Conservation (phyloP, 2,113 vertebrate genomes). For the Diphyllodes magnificus region DNA sequence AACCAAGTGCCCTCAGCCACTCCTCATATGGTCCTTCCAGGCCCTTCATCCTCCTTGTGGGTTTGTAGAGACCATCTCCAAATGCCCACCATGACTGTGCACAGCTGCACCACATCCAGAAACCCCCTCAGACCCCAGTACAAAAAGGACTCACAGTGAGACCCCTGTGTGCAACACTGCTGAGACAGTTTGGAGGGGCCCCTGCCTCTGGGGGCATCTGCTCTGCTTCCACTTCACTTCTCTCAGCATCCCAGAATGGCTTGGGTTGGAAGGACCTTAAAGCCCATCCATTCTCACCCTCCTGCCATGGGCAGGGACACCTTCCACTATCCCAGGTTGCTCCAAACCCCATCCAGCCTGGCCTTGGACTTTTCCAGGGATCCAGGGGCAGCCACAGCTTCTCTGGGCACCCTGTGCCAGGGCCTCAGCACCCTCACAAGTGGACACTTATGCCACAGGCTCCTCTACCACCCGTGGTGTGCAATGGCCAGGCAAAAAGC, state of each 20-base stretch:
- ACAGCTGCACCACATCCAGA: background rate
- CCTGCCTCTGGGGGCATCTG: background rate
- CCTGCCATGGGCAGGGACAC: background rate
- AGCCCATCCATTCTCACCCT: rapidly evolving
- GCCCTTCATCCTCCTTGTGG: background rate
- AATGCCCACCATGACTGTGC: background rate
- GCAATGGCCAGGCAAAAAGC: background rate
- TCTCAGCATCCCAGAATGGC: rapidly evolving
- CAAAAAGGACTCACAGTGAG: background rate
- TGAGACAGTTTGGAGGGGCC: background rate
- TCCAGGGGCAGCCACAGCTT: background rate
- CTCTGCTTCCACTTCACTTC: background rate
- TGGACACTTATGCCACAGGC: background rate
- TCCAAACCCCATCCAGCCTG: rapidly evolving
- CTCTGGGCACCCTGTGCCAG: background rate
- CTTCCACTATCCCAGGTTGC: rapidly evolving
- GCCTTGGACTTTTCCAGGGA: background rate
- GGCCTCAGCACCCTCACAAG: background rate
- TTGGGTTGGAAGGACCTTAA: background rate
- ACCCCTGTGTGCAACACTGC: background rate
- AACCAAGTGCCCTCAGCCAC: background rate
- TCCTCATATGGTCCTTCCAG: background rate
- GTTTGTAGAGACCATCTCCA: background rate
- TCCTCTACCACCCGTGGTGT: background rate
- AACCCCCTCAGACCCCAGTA: too few relatives aligned